Base-by-base conservation (phyloP, 2,888 invertebrate genomes). In the Lagria hirta region DNA sequence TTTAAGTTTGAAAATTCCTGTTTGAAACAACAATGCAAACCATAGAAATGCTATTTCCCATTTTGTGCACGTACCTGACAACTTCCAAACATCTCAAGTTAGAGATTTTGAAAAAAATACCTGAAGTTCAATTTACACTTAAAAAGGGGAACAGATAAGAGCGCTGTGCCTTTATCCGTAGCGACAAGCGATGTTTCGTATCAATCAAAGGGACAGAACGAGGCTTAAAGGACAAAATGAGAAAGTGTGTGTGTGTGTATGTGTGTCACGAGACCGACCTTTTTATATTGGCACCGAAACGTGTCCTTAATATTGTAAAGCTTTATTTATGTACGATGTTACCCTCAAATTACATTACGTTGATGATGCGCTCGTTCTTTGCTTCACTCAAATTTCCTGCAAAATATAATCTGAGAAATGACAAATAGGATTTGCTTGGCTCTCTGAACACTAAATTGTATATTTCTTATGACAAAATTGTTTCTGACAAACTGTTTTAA, bases 41-140 rank as follows among this genome's bases (percentile, higher is more conserved):
- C 10, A 14, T 8, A 20, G 17, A 51, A 52, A 54, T 51, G 45
- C 52, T 54, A 43, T 52, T n/a, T n/a, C 46, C 35, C 43, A 47
- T 43, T 52, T 52, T 35, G 32, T 21, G 52, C 51, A 53, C 50
- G 49, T 46, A 10, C 52, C 48, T 43, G 48, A 55, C 53, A 51
- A 50, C 50, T 48, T 52, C 48, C 50, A 52, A 52, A 55, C 52
- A 52, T 49, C 49, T 42, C 41, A 17, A 49, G 49, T 51, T 43
- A 50, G 40, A 45, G 49, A 49, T 40, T 38, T 51, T 51, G 55
- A 58, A 58, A 60, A 57, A 61, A 61, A 60, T 60, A 64, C 62
- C 60, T 64, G 59, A 57, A 64, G 62, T 64, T 63, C 62, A 64
- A 64, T 66, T 64, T 65, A 57, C 62, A 63, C 62, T 63, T 61